Evolutionary conservation across 2,113 vertebrate genomes (phyloP), one percentile per base, ranked within the genome.

Genomic region (Micronycteris hirsuta): DNA sequence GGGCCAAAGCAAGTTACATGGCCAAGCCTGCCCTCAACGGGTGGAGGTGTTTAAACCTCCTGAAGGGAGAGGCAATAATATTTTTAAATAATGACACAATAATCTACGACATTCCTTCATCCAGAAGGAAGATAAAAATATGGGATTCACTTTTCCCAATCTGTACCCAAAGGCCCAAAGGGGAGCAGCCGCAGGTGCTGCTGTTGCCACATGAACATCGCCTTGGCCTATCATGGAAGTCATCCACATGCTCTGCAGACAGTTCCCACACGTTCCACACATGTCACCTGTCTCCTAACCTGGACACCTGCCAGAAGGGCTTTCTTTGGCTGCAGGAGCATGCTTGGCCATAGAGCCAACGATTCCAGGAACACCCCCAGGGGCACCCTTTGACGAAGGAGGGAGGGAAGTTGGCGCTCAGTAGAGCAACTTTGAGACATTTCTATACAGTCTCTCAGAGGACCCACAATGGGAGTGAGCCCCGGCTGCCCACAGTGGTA

Each of bases 201-300:
- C 36, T 56, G 0, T 45, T 16, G 54, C 24, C 38, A 4, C 33
- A 11, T 3, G 1, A 1, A 2, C 4, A 19, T 3, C 41, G 65
- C 45, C 54, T 24, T 56, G 31, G 54, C 33, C 41, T 28, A 7
- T 36, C 0, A 1, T 2, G 52, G 11, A 78, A 26, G 33, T 63
- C 58, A 6, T 58, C 54, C 17, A 26, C 14, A 19, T 49, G 5
- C 12, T 36, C 78, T 81, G 68, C 28, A 56, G n/a, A 65, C 26
- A 26, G 26, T 31, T 24, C 54, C 61, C 76, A 74, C 36, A 41
- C 26, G 19, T 7, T 22, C 31, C 26, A 13, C 33, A 80, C 3
- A 7, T 4, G 54, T 28, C 67, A 49, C 43, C 67, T 63, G 36
- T 38, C 77, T 58, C 7, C 38, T 33, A 38, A 73, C 77, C 49